Percentiles rank a stretch among this genome's conserved stretches.
These are phyloP conservation scores for Rhyacichthys aspro DNA, from an alignment of 2,797 vertebrate genomes.

Conservation along the genomic window DNA sequence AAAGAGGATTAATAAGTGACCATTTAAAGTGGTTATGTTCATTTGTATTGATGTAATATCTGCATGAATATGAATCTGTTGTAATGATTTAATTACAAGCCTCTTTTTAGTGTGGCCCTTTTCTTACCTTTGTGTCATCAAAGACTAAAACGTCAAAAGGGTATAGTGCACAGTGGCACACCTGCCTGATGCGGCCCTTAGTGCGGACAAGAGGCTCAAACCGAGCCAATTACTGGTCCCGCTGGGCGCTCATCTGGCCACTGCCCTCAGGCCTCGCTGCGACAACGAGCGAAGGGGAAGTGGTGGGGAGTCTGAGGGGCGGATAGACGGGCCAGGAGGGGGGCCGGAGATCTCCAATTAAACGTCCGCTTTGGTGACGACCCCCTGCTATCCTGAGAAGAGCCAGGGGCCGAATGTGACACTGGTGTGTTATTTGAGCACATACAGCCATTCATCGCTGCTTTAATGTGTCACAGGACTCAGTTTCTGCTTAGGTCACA, in stretches of 20 bases:
- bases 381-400: conserved; percentile 57
- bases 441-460: conserved; percentile 15
- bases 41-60: background rate
- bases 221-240: conserved; percentile 87
- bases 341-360: conserved; percentile 78
- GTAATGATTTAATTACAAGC: background rate
- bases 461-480: conserved; percentile 8
- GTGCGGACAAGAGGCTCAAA: conserved; percentile 55
- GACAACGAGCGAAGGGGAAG: conserved; percentile 71
- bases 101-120: conserved; percentile 3
- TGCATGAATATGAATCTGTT: background rate
- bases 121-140: conserved; percentile 32
- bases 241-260: conserved; percentile 81
- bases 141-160: conserved; percentile 43
- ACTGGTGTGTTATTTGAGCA: conserved; percentile 45
- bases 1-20: no score
- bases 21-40: background rate
- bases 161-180: conserved; percentile 35
- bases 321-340: conserved; percentile 50
- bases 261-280: conserved; percentile 85
- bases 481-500: background rate
- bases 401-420: conserved; percentile 43
- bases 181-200: conserved; percentile 42
- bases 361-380: conserved; percentile 66
- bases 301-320: conserved; percentile 70